These are phyloP conservation scores for Neosalanx taihuensis DNA, from an alignment of 2,797 vertebrate genomes.

Conservation along the genomic window DNA sequence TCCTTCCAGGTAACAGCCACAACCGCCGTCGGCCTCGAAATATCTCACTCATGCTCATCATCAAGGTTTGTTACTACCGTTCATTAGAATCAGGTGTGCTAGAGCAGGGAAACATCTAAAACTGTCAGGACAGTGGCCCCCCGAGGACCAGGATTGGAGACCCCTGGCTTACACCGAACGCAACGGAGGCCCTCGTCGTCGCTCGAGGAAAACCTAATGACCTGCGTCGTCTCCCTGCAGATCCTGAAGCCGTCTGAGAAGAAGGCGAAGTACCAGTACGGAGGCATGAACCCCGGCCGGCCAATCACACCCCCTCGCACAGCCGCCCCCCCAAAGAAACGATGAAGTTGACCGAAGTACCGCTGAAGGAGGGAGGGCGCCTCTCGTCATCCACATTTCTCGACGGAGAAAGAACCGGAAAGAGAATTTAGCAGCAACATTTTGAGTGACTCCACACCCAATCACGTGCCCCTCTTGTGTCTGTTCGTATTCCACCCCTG, in stretches of 20 bases:
- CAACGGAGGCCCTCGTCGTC: too few species aligned
- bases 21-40: not conserved
- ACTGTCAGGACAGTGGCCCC: too few species aligned
- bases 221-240: conserved; percentile 36
- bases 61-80: too few species aligned
- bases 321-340: conserved; percentile 79
- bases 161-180: too few species aligned
- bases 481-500: conserved; percentile 18
- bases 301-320: conserved; percentile 80
- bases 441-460: conserved; percentile 37
- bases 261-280: conserved; percentile 83
- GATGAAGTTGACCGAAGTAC: conserved; percentile 75
- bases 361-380: conserved; percentile 62
- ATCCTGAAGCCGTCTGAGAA: conserved; percentile 85
- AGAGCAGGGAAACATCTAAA: too few species aligned
- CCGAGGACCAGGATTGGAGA: too few species aligned
- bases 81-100: too few species aligned
- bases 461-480: conserved; percentile 26
- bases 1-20: conserved; percentile 84
- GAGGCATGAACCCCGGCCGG: conserved; percentile 78
- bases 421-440: conserved; percentile 31
- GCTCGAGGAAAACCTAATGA: too few species aligned
- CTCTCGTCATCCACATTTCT: conserved; percentile 16
- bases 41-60: not conserved
- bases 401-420: conserved; percentile 42